Evolutionary conservation across 2,888 invertebrate genomes (phyloP).

Genomic region (Mythimna lalbum): DNA sequence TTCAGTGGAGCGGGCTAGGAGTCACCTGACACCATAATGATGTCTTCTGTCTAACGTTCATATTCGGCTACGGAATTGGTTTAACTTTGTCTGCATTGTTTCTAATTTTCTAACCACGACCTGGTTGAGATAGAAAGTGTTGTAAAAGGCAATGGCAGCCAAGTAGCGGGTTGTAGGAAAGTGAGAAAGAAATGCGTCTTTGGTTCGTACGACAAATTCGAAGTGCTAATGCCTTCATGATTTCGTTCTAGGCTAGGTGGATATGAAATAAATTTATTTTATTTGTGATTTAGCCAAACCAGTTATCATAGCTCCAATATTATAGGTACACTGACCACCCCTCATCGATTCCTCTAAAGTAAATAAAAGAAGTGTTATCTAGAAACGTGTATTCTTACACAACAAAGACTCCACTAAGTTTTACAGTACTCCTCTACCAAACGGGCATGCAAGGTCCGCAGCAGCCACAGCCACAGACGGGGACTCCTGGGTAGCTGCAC

Average conservation of each 20-base stretch:
- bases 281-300: neutral
- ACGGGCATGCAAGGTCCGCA: constrained; percentile 87
- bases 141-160: neutral
- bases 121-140: too few species aligned
- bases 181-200: neutral
- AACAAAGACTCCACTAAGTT: constrained; percentile 35
- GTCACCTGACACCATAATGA: neutral
- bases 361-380: constrained; percentile 34
- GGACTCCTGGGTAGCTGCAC: constrained; percentile 85
- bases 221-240: neutral
- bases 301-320: neutral
- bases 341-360: neutral
- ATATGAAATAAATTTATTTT: too few species aligned
- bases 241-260: neutral
- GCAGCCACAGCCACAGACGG: constrained; percentile 77
- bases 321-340: neutral
- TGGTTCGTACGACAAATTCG: neutral
- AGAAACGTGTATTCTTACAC: constrained; percentile 50
- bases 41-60: neutral
- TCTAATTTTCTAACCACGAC: neutral
- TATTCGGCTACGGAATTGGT: neutral
- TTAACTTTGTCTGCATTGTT: neutral
- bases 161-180: neutral
- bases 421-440: constrained; percentile 74
- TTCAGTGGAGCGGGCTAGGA: neutral